phyloP scores from a whole-genome alignment of 2,888 invertebrate genomes.

The Hirtodrosophila cameraria region DNA sequence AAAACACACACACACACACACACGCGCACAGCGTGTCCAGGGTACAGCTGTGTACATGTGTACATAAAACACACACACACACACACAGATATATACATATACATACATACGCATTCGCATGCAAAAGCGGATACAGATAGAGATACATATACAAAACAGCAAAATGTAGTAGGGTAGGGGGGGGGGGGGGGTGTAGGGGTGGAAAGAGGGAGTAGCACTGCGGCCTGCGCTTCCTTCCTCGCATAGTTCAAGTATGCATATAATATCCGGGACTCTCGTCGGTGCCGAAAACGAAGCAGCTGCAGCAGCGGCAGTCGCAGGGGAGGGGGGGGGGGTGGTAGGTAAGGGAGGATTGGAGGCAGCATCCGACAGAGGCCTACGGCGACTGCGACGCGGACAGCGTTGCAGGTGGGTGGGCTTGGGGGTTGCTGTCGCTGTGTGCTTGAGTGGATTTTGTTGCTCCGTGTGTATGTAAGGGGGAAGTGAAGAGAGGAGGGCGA shows the following conservation, averaged over 20 bases:
- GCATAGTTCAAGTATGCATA: slow-evolving; percentile 80
- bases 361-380: slow-evolving; percentile 56
- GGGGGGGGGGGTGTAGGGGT: background rate
- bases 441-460: slow-evolving; percentile 63
- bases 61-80: slow-evolving; percentile 57
- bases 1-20: slow-evolving; percentile 46
- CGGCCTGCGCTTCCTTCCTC: slow-evolving; percentile 61
- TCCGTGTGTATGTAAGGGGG: slow-evolving; percentile 5
- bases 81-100: slow-evolving; percentile 22
- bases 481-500: background rate
- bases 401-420: slow-evolving; percentile 37
- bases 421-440: slow-evolving; percentile 12
- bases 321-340: background rate
- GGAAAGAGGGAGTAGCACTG: slow-evolving; percentile 1
- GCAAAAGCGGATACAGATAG: slow-evolving; percentile 71
- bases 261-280: slow-evolving; percentile 75
- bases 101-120: slow-evolving; percentile 52
- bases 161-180: background rate
- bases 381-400: slow-evolving; percentile 31
- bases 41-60: slow-evolving; percentile 72
- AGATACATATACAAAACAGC: slow-evolving; percentile 52
- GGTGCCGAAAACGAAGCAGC: slow-evolving; percentile 68
- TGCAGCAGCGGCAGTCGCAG: slow-evolving; percentile 30
- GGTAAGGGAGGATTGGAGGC: background rate
- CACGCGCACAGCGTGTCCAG: slow-evolving; percentile 24